Evolutionary conservation across 2,888 invertebrate species (phyloP).

Genomic region (Scelioninae gen. 2): DNA sequence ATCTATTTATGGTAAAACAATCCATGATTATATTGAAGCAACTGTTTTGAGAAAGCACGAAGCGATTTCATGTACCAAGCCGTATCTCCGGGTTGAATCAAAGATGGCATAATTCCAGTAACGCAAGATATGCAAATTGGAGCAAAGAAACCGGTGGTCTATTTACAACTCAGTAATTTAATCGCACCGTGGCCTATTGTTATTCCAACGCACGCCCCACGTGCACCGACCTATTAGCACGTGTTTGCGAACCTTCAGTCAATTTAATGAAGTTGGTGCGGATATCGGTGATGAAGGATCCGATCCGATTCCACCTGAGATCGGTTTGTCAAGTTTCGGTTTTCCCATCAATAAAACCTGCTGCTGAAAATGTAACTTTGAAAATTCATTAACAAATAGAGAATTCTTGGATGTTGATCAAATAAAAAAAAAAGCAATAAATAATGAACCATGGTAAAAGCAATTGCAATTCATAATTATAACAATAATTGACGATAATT

Average conservation of each 20-base stretch:
- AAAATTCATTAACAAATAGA: too few relatives aligned
- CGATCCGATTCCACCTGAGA: not conserved
- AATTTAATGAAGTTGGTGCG: constrained; percentile 12
- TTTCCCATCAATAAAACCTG: too few relatives aligned
- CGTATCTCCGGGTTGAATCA: constrained; percentile 25
- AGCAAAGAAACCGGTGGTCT: constrained; percentile 34
- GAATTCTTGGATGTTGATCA: too few relatives aligned
- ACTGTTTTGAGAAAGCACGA: not conserved
- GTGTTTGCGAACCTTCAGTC: constrained; percentile 44
- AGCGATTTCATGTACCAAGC: not conserved
- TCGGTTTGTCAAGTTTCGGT: too few relatives aligned
- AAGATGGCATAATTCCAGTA: constrained; percentile 44
- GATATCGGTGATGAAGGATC: constrained; percentile 6
- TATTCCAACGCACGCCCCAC: constrained; percentile 54
- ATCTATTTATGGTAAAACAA: constrained; percentile 6
- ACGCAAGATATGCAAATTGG: constrained; percentile 48
- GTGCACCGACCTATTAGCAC: constrained; percentile 44
- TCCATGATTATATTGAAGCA: too few relatives aligned
- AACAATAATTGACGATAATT: too few relatives aligned
- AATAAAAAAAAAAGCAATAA: too few relatives aligned
- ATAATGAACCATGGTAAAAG: too few relatives aligned
- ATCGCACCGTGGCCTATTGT: constrained; percentile 39
- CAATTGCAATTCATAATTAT: too few relatives aligned
- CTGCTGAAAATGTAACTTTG: too few relatives aligned
- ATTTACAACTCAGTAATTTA: constrained; percentile 44